Percentiles rank a stretch among this genome's conserved stretches.
Evolutionary conservation across 1,140 invertebrate species (phyloP).

Genomic region (Euura saliciscinereae): DNA sequence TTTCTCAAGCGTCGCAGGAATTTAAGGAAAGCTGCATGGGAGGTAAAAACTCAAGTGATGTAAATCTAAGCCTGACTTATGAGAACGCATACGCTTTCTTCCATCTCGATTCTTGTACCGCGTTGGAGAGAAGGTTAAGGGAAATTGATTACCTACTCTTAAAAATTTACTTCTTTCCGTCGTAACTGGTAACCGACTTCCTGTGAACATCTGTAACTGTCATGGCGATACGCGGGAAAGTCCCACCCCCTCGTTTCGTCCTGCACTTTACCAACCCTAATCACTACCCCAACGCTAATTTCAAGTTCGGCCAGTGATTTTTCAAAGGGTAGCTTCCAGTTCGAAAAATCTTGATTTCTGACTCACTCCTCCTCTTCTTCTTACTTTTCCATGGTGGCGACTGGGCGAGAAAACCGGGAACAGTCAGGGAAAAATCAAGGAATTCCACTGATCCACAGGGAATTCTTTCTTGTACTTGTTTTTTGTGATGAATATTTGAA

Average conservation of each 20-base stretch:
- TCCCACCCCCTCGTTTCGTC: conserved; percentile 15
- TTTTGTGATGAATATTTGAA: no score
- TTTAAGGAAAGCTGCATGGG: background rate
- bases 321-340: conserved; percentile 15
- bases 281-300: conserved; percentile 12
- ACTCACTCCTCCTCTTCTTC: background rate
- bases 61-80: background rate
- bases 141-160: conserved; percentile 12
- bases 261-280: conserved; percentile 15
- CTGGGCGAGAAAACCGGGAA: no score
- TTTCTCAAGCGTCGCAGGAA: background rate
- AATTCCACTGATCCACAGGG: no score
- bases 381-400: no score
- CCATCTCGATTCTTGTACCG: background rate
- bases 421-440: no score
- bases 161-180: conserved; percentile 13
- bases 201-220: conserved; percentile 19
- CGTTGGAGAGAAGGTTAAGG: background rate
- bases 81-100: background rate
- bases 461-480: no score
- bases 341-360: conserved; percentile 1
- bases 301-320: conserved; percentile 1
- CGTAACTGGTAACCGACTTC: conserved; percentile 15
- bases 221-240: background rate
- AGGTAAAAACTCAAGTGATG: background rate